Evolutionary conservation across 2,797 vertebrate genomes (phyloP), one percentile per base, ranked within the genome.

Genomic region (Simalia tracyae): DNA sequence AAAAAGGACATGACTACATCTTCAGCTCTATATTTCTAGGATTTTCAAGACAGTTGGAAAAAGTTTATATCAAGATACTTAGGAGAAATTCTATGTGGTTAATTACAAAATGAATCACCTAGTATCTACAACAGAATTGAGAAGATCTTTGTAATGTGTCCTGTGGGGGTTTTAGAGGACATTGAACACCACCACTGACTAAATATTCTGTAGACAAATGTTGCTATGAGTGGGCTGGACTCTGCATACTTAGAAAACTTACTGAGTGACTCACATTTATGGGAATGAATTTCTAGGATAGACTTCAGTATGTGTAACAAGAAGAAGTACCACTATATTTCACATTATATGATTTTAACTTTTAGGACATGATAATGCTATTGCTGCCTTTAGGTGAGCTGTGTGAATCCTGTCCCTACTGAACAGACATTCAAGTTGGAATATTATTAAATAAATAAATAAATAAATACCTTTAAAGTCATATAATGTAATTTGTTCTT

Each of bases 171-270:
- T 15, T 66, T 68, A 66, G 17, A 64, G 46, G 15, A 87, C 59
- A 31, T 15, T 22, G 59, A 90, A 72, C 24, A 61, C 72, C 5
- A 4, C 9, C 88, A n/a, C 64, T 89, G n/a, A 64, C 0, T 88
- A 76, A 63, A 91, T 36, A 24, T n/a, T 93, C 56, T 90, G 90
- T 26, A 92, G 26, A 89, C 50, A 91, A 87, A 84, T 54, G 19
- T 31, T 89, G 31, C 24, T 28, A 42, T 26, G 22, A 56, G 22
- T 54, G 61, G 17, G 88, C 72, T 17, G 28, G 0, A 0, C 15
- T 42, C 0, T 0, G 59, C 42, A 81, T 81, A 3, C 61, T 22
- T 0, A 63, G 10, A 87, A 86, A 92, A 54, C 59, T 88, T 72
- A 59, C 50, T 88, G 61, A 28, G 72, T 90, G 91, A 92, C 11